Evolutionary conservation across 2,888 invertebrate species (phyloP).

Genomic region (Deladenus siricidicola): DNA sequence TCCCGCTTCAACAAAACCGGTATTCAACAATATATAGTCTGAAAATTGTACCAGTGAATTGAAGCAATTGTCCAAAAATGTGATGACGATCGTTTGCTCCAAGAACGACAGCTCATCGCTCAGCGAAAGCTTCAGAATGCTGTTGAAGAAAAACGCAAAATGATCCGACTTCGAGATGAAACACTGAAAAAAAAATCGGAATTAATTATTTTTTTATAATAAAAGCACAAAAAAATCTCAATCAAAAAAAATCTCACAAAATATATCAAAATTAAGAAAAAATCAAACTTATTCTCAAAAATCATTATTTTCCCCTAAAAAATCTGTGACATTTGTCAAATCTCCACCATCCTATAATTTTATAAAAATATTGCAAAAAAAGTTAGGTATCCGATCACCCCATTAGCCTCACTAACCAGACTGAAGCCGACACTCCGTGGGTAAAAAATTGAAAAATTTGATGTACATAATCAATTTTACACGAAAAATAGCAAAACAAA

Average conservation of each 20-base stretch:
- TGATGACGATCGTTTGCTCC: conserved; percentile 78
- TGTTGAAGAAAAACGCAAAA: conserved; percentile 55
- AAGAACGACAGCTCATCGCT: conserved; percentile 54
- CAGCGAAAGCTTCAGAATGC: conserved; percentile 61
- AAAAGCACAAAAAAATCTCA: background rate
- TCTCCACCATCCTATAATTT: no score
- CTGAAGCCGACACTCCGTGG: no score
- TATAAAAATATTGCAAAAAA: no score
- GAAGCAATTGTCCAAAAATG: conserved; percentile 90
- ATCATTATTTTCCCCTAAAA: background rate
- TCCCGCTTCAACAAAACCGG: background rate
- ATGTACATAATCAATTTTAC: no score
- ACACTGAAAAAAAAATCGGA: conserved; percentile 24
- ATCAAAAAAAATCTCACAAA: background rate
- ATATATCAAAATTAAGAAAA: background rate
- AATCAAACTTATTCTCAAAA: conserved; percentile 4
- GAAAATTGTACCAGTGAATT: conserved; percentile 69
- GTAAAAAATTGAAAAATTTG: no score
- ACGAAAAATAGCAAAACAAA: conserved; percentile 56
- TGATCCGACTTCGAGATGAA: conserved; percentile 41
- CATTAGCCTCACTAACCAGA: no score
- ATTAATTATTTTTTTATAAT: background rate
- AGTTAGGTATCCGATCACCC: no score
- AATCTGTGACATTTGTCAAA: no score
- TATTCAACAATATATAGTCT: background rate